Conservation (phyloP, 2,797 vertebrate genomes). For the Vespertilio murinus region DNA sequence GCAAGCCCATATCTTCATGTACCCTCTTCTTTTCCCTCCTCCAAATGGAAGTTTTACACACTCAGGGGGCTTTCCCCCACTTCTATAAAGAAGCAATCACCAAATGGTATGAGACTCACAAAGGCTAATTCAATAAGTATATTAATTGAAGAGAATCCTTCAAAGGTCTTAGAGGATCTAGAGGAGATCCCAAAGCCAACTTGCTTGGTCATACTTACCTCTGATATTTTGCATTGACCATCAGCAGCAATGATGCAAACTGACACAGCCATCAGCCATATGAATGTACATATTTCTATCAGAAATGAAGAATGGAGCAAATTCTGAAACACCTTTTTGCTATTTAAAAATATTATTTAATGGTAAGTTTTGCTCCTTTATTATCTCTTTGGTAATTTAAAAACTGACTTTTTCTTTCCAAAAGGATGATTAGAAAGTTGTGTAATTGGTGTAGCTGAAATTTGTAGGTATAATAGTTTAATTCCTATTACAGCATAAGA, state of each 20-base stretch:
- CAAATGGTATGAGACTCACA: background rate
- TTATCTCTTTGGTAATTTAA: background rate
- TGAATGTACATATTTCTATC: background rate
- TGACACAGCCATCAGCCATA: background rate
- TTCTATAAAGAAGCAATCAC: background rate
- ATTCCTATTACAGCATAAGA: background rate
- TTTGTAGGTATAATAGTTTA: background rate
- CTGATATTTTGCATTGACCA: background rate
- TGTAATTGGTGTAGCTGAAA: constrained; percentile 34
- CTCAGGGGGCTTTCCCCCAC: background rate
- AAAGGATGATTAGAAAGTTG: background rate
- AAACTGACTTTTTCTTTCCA: background rate
- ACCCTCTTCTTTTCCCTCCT: background rate
- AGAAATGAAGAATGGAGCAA: background rate
- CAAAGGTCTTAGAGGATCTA: background rate
- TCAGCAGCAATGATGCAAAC: background rate
- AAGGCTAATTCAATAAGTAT: background rate
- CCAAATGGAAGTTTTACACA: background rate
- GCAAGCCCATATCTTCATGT: background rate
- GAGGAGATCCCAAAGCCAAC: background rate
- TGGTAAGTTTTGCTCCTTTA: background rate
- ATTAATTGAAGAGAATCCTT: background rate
- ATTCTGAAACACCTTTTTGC: background rate
- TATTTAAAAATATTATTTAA: constrained; percentile 9
- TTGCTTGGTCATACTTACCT: background rate